A percentile compares a stretch with the other conserved stretches of the same genome.
Conservation (phyloP, 23 tunicate species). For the Aplidium turbinatum region DNA sequence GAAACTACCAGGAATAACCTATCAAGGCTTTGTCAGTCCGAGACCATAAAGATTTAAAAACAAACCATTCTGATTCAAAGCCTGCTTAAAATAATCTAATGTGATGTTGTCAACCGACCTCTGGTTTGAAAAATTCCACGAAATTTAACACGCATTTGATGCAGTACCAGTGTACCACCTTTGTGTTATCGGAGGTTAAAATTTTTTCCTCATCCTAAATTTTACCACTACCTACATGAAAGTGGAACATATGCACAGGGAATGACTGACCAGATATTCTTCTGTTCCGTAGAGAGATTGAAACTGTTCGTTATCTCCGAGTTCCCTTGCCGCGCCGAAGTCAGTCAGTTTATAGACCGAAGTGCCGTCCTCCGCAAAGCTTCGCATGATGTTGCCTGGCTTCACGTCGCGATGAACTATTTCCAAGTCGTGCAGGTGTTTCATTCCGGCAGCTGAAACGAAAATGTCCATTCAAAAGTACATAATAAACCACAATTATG, state of each 20-base stretch:
- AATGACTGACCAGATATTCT: constrained; percentile 97
- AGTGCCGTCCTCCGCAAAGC: constrained; percentile 52
- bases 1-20: too few relatives aligned
- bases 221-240: too few relatives aligned
- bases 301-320: constrained; percentile 74
- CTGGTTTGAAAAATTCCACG: too few relatives aligned
- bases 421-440: constrained; percentile 66
- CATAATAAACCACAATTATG: not conserved
- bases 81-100: too few relatives aligned
- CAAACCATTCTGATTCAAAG: too few relatives aligned
- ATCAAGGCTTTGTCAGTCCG: too few relatives aligned
- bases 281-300: constrained; percentile 92
- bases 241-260: constrained; percentile 87
- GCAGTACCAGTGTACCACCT: too few relatives aligned
- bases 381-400: constrained; percentile 93
- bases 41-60: not conserved
- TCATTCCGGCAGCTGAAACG: constrained; percentile 79
- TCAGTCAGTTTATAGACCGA: constrained; percentile 83
- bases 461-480: not conserved
- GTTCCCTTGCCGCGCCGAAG: constrained; percentile 93
- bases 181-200: too few relatives aligned
- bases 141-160: too few relatives aligned
- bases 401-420: constrained; percentile 96
- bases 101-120: too few relatives aligned
- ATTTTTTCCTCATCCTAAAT: too few relatives aligned